Evolutionary conservation across 2,888 invertebrate species (phyloP).

Genomic region (Thereva unica): DNA sequence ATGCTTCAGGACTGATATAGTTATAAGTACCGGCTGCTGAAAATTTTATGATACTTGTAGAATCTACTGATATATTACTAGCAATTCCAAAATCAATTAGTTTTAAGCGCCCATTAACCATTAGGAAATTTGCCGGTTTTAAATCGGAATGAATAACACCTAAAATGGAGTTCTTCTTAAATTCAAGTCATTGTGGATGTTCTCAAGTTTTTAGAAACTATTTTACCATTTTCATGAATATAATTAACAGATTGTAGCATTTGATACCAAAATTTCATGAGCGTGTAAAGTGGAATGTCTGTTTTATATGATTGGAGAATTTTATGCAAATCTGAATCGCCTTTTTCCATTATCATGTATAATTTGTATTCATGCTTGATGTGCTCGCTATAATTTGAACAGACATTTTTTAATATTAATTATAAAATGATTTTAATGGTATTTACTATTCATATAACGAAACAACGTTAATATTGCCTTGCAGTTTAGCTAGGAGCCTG

Average conservation of each 20-base stretch:
- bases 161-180: slow-evolving; percentile 50
- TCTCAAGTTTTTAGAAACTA: background rate
- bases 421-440: background rate
- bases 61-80: slow-evolving; percentile 81
- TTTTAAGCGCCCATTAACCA: slow-evolving; percentile 84
- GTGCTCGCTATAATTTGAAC: slow-evolving; percentile 68
- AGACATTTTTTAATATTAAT: background rate
- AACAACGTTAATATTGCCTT: slow-evolving; percentile 81
- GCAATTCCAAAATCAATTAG: slow-evolving; percentile 98
- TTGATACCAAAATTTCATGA: slow-evolving; percentile 89
- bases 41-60: slow-evolving; percentile 84
- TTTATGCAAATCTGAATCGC: slow-evolving; percentile 84
- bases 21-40: slow-evolving; percentile 87
- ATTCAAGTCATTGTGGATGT: background rate
- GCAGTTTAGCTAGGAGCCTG: slow-evolving; percentile 75
- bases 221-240: slow-evolving; percentile 79
- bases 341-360: slow-evolving; percentile 89
- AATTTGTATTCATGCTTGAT: slow-evolving; percentile 67
- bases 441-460: slow-evolving; percentile 86
- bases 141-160: slow-evolving; percentile 95
- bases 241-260: slow-evolving; percentile 90
- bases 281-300: slow-evolving; percentile 71
- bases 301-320: slow-evolving; percentile 68
- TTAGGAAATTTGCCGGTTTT: slow-evolving; percentile 94
- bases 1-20: slow-evolving; percentile 95